These are phyloP conservation scores for Aratinga solstitialis DNA, from an alignment of 2,797 vertebrate species.

Conservation along the genomic window DNA sequence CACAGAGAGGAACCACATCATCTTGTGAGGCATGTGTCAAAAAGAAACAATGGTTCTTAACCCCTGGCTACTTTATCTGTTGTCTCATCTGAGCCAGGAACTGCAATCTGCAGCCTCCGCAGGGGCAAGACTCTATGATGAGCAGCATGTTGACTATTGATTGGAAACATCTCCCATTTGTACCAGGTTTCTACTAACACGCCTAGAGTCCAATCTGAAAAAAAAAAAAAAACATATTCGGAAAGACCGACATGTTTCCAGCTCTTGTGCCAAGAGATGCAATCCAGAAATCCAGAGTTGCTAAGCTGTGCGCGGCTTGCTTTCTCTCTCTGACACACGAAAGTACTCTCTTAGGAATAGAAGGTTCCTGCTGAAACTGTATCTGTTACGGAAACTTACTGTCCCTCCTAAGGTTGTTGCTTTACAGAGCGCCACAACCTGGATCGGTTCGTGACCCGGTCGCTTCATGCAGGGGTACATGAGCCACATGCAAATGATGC, in stretches of 20 bases:
- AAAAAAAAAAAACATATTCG: not conserved
- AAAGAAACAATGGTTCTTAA: not conserved
- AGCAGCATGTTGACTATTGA: not conserved
- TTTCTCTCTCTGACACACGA: rapidly evolving
- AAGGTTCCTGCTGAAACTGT: not conserved
- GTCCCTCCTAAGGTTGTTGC: not conserved
- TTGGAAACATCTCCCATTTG: not conserved
- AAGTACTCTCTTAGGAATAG: not conserved
- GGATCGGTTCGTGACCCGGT: not conserved
- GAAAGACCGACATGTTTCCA: not conserved
- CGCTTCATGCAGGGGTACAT: not conserved
- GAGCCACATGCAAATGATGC: not conserved
- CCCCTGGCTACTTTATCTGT: not conserved
- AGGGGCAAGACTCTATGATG: rapidly evolving
- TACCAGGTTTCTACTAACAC: not conserved
- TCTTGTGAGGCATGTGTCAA: not conserved
- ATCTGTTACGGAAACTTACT: not conserved
- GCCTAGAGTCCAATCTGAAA: not conserved
- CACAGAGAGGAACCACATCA: not conserved
- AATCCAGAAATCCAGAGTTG: not conserved
- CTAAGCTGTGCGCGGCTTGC: not conserved
- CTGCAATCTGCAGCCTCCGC: not conserved
- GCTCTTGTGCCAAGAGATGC: not conserved
- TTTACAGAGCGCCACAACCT: not conserved
- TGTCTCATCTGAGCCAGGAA: not conserved